A percentile compares a stretch with the other conserved stretches of the same genome.
Conservation (phyloP, 1,140 invertebrate genomes). For the Patella vulgata region DNA sequence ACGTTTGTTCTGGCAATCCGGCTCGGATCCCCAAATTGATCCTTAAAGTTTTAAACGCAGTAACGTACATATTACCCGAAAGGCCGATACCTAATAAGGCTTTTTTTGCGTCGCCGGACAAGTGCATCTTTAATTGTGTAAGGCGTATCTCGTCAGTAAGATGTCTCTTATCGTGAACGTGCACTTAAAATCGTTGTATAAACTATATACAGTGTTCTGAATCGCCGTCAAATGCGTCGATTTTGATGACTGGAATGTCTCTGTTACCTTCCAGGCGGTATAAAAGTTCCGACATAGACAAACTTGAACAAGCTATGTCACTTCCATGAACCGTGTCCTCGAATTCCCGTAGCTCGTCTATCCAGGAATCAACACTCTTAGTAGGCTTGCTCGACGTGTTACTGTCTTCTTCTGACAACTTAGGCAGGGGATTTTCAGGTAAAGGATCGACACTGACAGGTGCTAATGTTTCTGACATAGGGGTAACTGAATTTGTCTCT, state of each 20-base stretch:
- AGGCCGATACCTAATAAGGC: constrained; percentile 1
- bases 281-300: constrained; percentile 3
- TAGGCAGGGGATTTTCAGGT: too few species aligned
- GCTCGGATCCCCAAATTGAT: constrained; percentile 1
- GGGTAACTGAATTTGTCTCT: too few species aligned
- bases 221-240: constrained; percentile 1
- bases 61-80: constrained; percentile 4
- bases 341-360: too few species aligned
- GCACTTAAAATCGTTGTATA: constrained; percentile 3
- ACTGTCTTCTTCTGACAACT: too few species aligned
- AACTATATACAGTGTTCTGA: constrained; percentile 1
- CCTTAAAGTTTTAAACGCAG: constrained; percentile 9
- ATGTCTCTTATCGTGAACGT: constrained; percentile 7
- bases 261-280: constrained; percentile 9
- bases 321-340: too few species aligned
- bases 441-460: too few species aligned
- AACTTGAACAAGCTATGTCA: not conserved
- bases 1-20: constrained; percentile 2
- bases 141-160: constrained; percentile 2
- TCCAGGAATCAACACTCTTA: too few species aligned
- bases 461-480: too few species aligned
- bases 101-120: constrained; percentile 1
- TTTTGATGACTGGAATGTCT: constrained; percentile 3
- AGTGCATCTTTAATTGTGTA: constrained; percentile 5
- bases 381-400: too few species aligned